Conservation (phyloP, 2,888 invertebrate species). For the Netelia virgata region DNA sequence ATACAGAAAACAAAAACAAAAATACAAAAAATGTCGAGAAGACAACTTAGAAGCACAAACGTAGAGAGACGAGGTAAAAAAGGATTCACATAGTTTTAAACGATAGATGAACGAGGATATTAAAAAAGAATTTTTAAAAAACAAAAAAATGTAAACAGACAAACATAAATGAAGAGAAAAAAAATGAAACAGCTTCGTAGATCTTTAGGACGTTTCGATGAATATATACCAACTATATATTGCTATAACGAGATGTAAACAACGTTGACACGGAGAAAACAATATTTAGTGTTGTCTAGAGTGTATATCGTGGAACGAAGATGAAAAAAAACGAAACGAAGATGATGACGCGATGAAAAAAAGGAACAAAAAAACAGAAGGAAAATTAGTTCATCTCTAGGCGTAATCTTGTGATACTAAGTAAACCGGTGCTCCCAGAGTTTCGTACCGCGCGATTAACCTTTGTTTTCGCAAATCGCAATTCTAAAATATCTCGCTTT, state of each 20-base stretch:
- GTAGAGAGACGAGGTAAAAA: not conserved
- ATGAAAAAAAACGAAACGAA: not conserved
- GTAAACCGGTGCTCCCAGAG: slow-evolving; percentile 76
- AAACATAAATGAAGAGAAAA: slow-evolving; percentile 23
- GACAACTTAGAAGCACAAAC: slow-evolving; percentile 37
- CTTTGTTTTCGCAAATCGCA: slow-evolving; percentile 20
- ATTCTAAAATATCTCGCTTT: slow-evolving; percentile 38
- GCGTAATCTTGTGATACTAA: slow-evolving; percentile 82
- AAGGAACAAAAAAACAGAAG: slow-evolving; percentile 2
- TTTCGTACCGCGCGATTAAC: slow-evolving; percentile 24
- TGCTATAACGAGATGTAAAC: slow-evolving; percentile 54
- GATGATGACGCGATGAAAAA: not conserved
- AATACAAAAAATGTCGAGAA: not conserved
- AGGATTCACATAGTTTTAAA: slow-evolving; percentile 10
- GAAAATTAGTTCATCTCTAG: slow-evolving; percentile 71
- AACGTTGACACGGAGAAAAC: slow-evolving; percentile 37
- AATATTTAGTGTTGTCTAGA: slow-evolving; percentile 73
- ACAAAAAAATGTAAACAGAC: slow-evolving; percentile 26
- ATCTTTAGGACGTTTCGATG: slow-evolving; percentile 62
- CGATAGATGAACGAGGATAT: not conserved
- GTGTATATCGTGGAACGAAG: slow-evolving; percentile 40
- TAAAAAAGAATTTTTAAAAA: slow-evolving; percentile 1
- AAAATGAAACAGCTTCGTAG: slow-evolving; percentile 55
- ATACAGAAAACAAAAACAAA: no score
- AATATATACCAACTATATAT: slow-evolving; percentile 66